These are phyloP conservation scores for Globodera rostochiensis DNA, from an alignment of 1,140 invertebrate genomes.

Conservation along the genomic window DNA sequence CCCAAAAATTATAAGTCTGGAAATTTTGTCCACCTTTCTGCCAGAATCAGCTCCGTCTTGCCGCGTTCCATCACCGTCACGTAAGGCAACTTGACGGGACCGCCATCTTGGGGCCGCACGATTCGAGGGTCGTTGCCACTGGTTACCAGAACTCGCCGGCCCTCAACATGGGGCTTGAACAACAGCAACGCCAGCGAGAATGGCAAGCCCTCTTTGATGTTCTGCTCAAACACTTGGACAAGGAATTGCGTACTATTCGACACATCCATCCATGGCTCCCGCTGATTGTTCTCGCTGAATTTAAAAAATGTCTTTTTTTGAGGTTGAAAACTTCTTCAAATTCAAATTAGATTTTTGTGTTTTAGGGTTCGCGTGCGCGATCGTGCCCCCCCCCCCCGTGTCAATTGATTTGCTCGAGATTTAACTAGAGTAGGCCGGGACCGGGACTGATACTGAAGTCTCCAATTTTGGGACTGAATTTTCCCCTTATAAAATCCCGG, in stretches of 20 bases:
- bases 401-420: no score
- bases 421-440: no score
- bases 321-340: no score
- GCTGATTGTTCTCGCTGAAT: conserved; percentile 14
- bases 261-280: conserved; percentile 15
- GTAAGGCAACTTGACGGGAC: conserved; percentile 48
- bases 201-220: conserved; percentile 30
- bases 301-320: no score
- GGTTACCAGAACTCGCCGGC: conserved; percentile 34
- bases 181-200: conserved; percentile 52
- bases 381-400: no score
- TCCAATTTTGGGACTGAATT: no score
- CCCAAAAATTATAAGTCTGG: no score
- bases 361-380: no score
- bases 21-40: conserved; percentile 6
- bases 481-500: no score
- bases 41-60: conserved; percentile 6
- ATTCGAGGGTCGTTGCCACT: conserved; percentile 36
- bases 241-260: conserved; percentile 21
- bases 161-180: conserved; percentile 46
- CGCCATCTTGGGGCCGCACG: conserved; percentile 47
- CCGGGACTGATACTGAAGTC: no score
- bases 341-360: no score
- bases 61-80: conserved; percentile 54
- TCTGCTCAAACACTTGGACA: conserved; percentile 21